Conservation (phyloP, 92 coral and sea anemone species). For the Heteractis magnifica region DNA sequence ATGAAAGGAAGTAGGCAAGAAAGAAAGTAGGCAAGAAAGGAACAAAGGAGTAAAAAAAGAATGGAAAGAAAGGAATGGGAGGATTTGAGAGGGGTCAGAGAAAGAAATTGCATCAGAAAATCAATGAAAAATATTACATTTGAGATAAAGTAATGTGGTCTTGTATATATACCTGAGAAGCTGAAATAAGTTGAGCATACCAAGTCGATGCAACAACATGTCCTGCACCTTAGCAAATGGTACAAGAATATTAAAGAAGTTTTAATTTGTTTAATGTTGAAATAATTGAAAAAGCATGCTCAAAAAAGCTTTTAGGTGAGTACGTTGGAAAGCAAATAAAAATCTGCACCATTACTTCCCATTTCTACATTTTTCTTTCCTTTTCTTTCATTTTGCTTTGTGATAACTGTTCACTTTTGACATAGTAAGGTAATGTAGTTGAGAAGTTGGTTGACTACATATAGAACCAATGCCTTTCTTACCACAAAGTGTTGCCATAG, state of each 20-base stretch:
- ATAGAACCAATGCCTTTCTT: background rate
- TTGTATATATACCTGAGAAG: constrained; percentile 60
- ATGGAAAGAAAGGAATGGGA: background rate
- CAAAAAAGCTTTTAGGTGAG: background rate
- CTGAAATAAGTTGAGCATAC: constrained; percentile 71
- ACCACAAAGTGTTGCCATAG: constrained; percentile 91
- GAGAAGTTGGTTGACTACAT: background rate
- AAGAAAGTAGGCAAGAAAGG: background rate
- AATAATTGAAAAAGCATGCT: background rate
- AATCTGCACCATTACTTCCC: too few relatives aligned
- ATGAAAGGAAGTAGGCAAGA: background rate
- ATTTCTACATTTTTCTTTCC: too few relatives aligned
- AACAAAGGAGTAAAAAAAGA: background rate
- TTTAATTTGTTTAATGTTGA: background rate
- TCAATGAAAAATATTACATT: background rate
- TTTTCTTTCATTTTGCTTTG: too few relatives aligned
- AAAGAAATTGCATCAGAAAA: background rate
- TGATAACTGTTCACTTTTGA: too few relatives aligned
- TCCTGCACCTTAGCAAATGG: constrained; percentile 56
- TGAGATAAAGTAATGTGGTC: too few relatives aligned
- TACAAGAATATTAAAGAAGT: background rate
- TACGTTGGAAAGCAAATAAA: too few relatives aligned
- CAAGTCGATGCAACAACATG: constrained; percentile 61
- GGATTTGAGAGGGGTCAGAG: background rate
- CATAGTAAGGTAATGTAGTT: background rate